Percentiles rank a stretch among this genome's conserved stretches.
Conservation (phyloP, 2,888 invertebrate species). For the Koerneria pararmatus region DNA sequence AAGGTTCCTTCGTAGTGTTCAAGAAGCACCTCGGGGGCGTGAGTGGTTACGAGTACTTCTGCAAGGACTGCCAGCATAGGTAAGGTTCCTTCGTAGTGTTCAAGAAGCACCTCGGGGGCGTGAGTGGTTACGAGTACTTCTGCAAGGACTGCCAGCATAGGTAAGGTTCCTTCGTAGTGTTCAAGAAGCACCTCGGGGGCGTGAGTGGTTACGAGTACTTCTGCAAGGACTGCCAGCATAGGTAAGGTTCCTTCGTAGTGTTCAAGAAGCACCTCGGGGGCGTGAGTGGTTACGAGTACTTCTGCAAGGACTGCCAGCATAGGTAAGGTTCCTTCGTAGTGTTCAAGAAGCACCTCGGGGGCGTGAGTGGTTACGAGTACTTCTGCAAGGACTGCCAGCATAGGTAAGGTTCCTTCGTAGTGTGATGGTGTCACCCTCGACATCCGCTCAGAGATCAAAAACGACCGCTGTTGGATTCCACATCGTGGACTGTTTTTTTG, state of each 20-base stretch:
- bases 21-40: slow-evolving; percentile 8
- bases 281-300: slow-evolving; percentile 14
- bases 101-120: slow-evolving; percentile 11
- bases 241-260: too few relatives aligned
- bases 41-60: slow-evolving; percentile 13
- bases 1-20: too few relatives aligned
- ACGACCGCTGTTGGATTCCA: too few relatives aligned
- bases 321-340: too few relatives aligned
- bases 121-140: slow-evolving; percentile 11
- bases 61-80: slow-evolving; percentile 17
- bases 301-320: slow-evolving; percentile 15
- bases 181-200: slow-evolving; percentile 12
- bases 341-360: slow-evolving; percentile 11
- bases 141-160: slow-evolving; percentile 17
- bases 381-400: slow-evolving; percentile 14
- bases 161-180: too few relatives aligned
- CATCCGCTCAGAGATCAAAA: too few relatives aligned
- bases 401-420: too few relatives aligned
- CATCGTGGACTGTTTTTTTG: too few relatives aligned
- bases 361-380: slow-evolving; percentile 16
- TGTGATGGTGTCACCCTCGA: too few relatives aligned
- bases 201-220: slow-evolving; percentile 13
- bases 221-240: slow-evolving; percentile 15
- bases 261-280: slow-evolving; percentile 12
- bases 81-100: too few relatives aligned